phyloP scores from a whole-genome alignment of 2,797 vertebrate genomes.

The Rhabdophis nuchalis region DNA sequence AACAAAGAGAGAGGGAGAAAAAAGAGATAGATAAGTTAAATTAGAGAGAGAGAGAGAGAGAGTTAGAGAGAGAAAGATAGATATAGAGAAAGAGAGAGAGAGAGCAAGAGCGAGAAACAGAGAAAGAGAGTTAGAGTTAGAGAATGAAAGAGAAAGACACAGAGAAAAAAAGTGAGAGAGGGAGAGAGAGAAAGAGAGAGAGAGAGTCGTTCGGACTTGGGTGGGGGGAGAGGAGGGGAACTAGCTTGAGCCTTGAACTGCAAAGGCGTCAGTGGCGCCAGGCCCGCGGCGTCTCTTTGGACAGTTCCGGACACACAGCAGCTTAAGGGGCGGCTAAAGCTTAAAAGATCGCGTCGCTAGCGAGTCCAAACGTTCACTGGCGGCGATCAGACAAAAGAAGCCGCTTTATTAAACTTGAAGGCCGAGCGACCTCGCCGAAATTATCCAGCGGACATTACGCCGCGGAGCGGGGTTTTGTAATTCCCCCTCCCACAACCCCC shows the following conservation, averaged over 20 bases:
- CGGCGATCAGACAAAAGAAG: not conserved
- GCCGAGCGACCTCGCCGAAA: not conserved
- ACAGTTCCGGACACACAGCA: not conserved
- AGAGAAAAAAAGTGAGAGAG: too few species aligned
- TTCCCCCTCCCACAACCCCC: too few species aligned
- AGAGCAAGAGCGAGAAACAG: not conserved
- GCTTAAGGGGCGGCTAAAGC: not conserved
- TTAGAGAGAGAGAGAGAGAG: too few species aligned
- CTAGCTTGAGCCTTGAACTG: not conserved
- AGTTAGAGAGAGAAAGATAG: accelerated
- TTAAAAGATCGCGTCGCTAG: not conserved
- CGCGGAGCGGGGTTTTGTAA: too few species aligned
- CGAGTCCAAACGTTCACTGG: not conserved
- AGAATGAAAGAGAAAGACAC: too few species aligned
- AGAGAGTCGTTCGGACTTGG: too few species aligned
- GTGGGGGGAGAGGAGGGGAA: too few species aligned
- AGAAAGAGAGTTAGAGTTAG: not conserved
- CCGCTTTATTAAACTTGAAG: not conserved
- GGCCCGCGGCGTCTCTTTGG: not conserved
- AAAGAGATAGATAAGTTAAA: not conserved
- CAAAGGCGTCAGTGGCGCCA: not conserved
- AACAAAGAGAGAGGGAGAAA: accelerated
- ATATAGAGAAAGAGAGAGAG: accelerated
- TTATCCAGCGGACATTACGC: too few species aligned
- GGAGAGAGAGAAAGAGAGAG: too few species aligned